Percentiles rank a stretch among this genome's conserved stretches.
Conservation (phyloP, 2,797 vertebrate species). For the Enteromius radiatus region DNA sequence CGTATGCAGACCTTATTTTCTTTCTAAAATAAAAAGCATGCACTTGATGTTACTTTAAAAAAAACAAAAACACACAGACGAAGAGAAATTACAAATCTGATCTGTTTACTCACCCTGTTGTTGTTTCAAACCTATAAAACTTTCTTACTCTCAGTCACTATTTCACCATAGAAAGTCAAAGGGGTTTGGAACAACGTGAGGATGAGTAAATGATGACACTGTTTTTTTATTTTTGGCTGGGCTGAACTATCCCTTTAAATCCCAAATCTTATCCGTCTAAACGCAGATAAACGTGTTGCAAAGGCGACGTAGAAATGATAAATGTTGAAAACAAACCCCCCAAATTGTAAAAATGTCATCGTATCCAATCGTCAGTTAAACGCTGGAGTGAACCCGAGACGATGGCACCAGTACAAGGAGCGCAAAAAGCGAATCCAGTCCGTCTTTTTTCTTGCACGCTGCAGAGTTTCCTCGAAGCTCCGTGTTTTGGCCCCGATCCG, state of each 20-base stretch:
- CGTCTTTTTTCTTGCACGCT: slow-evolving; percentile 65
- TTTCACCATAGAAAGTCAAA: slow-evolving; percentile 26
- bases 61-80: not conserved
- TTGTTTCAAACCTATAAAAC: slow-evolving; percentile 19
- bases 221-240: slow-evolving; percentile 6
- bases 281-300: slow-evolving; percentile 11
- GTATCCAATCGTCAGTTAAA: slow-evolving; percentile 43
- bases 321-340: slow-evolving; percentile 28
- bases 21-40: not conserved
- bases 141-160: slow-evolving; percentile 6
- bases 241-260: slow-evolving; percentile 3
- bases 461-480: slow-evolving; percentile 64
- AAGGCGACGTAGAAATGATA: not conserved
- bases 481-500: slow-evolving; percentile 69
- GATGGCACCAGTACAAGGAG: slow-evolving; percentile 49
- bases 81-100: not conserved
- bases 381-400: slow-evolving; percentile 53
- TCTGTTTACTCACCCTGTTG: slow-evolving; percentile 24
- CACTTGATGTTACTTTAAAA: not conserved
- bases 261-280: not conserved
- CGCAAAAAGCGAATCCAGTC: slow-evolving; percentile 64
- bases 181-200: not conserved
- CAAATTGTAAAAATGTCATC: slow-evolving; percentile 36
- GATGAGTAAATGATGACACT: slow-evolving; percentile 15
- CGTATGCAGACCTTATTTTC: not conserved